Evolutionary conservation across 2,888 invertebrate species (phyloP).

Genomic region (Drosophila antonietae): DNA sequence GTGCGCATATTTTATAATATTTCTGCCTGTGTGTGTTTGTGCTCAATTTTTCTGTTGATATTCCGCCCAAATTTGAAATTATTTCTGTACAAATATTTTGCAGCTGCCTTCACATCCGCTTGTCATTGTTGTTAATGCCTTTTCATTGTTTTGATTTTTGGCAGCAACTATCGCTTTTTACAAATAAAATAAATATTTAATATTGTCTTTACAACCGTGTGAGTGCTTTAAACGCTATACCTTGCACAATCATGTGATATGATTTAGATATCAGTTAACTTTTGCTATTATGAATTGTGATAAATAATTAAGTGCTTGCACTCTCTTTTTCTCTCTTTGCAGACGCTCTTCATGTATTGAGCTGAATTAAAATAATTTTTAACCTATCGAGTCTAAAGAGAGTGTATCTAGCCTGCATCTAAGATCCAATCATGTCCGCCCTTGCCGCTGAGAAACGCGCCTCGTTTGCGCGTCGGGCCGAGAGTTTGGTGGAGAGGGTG

Average conservation of each 20-base stretch:
- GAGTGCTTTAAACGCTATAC: conserved; percentile 8
- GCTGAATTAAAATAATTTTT: conserved; percentile 7
- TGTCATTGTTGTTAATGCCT: conserved; percentile 13
- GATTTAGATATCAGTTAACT: conserved; percentile 20
- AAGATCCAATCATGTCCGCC: conserved; percentile 69
- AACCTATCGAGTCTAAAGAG: conserved; percentile 6
- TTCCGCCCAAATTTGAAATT: conserved; percentile 33
- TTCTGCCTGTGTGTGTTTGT: not conserved
- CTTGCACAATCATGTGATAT: conserved; percentile 17
- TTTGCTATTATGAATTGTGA: not conserved
- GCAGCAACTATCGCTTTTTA: conserved; percentile 9
- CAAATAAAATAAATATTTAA: conserved; percentile 4
- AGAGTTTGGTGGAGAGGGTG: conserved; percentile 85
- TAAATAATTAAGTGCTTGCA: not conserved
- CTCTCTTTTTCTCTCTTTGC: conserved; percentile 37
- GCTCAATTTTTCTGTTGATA: conserved; percentile 12
- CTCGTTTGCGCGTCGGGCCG: conserved; percentile 84
- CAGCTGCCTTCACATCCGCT: conserved; percentile 28
- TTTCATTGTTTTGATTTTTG: conserved; percentile 15
- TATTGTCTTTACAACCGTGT: not conserved
- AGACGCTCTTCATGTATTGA: conserved; percentile 22
- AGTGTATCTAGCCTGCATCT: conserved; percentile 8
- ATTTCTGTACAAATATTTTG: conserved; percentile 22
- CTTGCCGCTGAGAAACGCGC: conserved; percentile 81
- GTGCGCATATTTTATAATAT: conserved; percentile 15